phyloP scores from a whole-genome alignment of 1,140 invertebrate genomes.

The Diploscapter pachys region DNA sequence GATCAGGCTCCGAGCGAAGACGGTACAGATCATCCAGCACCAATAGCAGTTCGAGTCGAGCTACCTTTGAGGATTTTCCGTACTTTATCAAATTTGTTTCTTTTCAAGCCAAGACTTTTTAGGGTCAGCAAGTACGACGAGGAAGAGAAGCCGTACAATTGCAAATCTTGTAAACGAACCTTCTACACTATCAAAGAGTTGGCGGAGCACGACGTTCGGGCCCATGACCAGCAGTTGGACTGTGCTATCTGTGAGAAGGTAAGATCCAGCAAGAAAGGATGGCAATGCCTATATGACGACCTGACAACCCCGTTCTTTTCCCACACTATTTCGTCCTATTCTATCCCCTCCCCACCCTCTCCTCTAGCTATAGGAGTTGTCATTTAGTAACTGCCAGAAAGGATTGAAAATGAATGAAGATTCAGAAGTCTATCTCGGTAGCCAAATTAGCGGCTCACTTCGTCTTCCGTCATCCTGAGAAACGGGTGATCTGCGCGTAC shows the following conservation, averaged over 20 bases:
- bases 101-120: no score
- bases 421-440: constrained; percentile 5
- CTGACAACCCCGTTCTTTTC: no score
- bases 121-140: no score
- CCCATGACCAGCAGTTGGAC: background rate
- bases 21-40: no score
- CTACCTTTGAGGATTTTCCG: no score
- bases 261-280: no score
- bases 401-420: background rate
- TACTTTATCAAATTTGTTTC: no score
- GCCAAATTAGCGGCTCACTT: background rate
- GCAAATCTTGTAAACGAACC: background rate
- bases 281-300: no score
- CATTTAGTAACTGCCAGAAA: background rate
- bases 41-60: no score
- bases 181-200: background rate
- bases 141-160: background rate
- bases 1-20: no score
- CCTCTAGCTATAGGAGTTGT: background rate
- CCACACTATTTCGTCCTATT: no score
- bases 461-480: background rate
- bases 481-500: constrained; percentile 9
- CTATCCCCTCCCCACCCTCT: background rate
- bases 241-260: constrained; percentile 18
- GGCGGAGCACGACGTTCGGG: background rate